These are phyloP conservation scores for Ommatoiulus sabulosus DNA, from an alignment of 2,888 invertebrate species.

Conservation along the genomic window DNA sequence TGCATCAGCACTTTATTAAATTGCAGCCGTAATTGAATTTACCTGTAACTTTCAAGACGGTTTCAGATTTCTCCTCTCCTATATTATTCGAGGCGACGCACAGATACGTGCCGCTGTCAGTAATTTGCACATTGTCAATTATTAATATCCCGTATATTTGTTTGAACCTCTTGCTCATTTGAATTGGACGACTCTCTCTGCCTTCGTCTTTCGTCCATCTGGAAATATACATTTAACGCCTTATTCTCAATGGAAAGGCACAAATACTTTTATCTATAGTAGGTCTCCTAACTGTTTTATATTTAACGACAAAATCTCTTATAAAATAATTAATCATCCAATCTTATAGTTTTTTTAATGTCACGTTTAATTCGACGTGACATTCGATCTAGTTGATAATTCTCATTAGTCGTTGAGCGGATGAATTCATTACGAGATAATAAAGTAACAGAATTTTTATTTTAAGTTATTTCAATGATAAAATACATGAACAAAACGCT, in stretches of 20 bases:
- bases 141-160: conserved; percentile 54
- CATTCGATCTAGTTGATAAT: not conserved
- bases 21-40: conserved; percentile 56
- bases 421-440: not conserved
- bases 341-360: conserved; percentile 14
- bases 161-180: conserved; percentile 48
- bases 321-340: not conserved
- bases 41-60: conserved; percentile 89
- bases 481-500: too few relatives aligned
- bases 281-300: not conserved
- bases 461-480: too few relatives aligned
- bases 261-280: not conserved
- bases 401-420: not conserved
- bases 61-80: conserved; percentile 90
- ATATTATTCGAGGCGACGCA: conserved; percentile 96
- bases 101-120: conserved; percentile 93
- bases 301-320: too few relatives aligned
- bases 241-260: not conserved
- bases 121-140: conserved; percentile 71
- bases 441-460: too few relatives aligned
- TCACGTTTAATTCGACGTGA: not conserved
- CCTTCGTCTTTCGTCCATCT: conserved; percentile 57
- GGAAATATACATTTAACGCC: not conserved
- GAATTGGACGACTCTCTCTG: conserved; percentile 50
- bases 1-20: conserved; percentile 24